Evolutionary conservation across 2,888 invertebrate genomes (phyloP).

Genomic region (Caenorhabditis zanzibari): DNA sequence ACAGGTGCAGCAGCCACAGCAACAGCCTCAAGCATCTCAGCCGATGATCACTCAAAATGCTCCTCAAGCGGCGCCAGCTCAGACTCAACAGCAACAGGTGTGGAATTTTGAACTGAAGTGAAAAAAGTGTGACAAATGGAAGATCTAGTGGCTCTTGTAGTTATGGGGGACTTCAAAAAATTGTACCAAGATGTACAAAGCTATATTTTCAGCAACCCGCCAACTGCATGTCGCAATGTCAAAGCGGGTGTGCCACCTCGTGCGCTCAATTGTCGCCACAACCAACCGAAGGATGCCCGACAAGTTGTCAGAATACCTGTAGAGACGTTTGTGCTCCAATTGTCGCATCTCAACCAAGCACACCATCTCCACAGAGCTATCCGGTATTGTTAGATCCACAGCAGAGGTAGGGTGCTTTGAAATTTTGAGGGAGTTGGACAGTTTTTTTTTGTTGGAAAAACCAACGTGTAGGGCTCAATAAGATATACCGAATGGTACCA

Average conservation of each 20-base stretch:
- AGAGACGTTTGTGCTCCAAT: slow-evolving; percentile 68
- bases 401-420: slow-evolving; percentile 45
- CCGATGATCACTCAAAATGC: slow-evolving; percentile 16
- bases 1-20: slow-evolving; percentile 54
- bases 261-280: slow-evolving; percentile 60
- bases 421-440: too few relatives aligned
- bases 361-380: slow-evolving; percentile 61
- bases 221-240: slow-evolving; percentile 68
- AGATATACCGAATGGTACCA: too few relatives aligned
- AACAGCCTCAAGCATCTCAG: slow-evolving; percentile 40
- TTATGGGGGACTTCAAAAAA: too few relatives aligned
- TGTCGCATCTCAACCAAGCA: slow-evolving; percentile 58
- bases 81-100: slow-evolving; percentile 28
- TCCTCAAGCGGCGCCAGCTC: slow-evolving; percentile 24
- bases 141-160: too few relatives aligned
- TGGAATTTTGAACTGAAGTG: background rate
- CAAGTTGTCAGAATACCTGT: slow-evolving; percentile 68
- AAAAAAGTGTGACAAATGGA: background rate
- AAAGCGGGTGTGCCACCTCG: slow-evolving; percentile 66
- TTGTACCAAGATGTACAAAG: background rate
- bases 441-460: too few relatives aligned
- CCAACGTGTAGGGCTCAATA: too few relatives aligned
- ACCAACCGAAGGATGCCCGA: slow-evolving; percentile 65
- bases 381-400: slow-evolving; percentile 71
- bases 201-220: slow-evolving; percentile 13